A percentile compares a stretch with the other conserved stretches of the same genome.
Conservation (phyloP, 2,113 vertebrate genomes). For the Festucalex cinctus region DNA sequence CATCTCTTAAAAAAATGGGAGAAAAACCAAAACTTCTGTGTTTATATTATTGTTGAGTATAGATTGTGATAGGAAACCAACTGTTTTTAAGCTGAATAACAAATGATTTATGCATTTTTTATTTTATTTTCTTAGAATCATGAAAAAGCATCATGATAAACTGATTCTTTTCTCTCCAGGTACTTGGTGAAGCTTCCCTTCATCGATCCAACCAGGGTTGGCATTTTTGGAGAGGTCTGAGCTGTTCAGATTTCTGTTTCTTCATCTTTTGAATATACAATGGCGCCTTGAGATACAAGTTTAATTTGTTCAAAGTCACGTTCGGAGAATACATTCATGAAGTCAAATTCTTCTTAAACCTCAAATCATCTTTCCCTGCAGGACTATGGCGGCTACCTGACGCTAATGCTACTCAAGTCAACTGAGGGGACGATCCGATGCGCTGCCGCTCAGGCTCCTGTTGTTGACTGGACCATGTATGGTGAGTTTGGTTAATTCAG, state of each 20-base stretch:
- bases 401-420: conserved; percentile 53
- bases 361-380: conserved; percentile 17
- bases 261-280: too few relatives aligned
- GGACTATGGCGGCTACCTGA: conserved; percentile 65
- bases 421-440: conserved; percentile 54
- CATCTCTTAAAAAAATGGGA: too few relatives aligned
- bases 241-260: too few relatives aligned
- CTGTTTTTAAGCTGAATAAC: neutral
- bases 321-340: too few relatives aligned
- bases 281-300: too few relatives aligned
- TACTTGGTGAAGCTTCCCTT: conserved; percentile 56
- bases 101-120: neutral
- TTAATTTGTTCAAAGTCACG: too few relatives aligned
- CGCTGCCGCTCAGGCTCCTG: conserved; percentile 49
- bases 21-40: too few relatives aligned
- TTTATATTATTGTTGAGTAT: too few relatives aligned
- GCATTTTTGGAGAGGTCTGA: conserved; percentile 65
- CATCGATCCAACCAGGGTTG: conserved; percentile 55
- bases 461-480: conserved; percentile 67
- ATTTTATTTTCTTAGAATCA: neutral
- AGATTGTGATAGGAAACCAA: neutral
- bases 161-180: conserved; percentile 28
- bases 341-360: too few relatives aligned
- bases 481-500: conserved; percentile 41
- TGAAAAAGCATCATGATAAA: neutral